Evolutionary conservation across 2,113 vertebrate genomes (phyloP).

Genomic region (Lophotis ruficrista): DNA sequence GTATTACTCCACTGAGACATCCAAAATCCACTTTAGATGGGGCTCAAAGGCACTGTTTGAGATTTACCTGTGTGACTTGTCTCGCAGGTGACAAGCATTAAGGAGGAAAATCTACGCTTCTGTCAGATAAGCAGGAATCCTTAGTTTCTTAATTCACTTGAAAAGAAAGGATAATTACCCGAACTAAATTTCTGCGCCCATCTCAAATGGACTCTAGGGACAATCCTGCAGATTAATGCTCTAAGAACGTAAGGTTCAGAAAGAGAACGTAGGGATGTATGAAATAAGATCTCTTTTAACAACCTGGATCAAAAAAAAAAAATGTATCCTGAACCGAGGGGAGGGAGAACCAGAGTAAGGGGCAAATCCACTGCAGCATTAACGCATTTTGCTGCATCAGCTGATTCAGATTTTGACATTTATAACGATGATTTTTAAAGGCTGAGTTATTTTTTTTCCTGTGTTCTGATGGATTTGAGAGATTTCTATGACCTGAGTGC

Average conservation of each 20-base stretch:
- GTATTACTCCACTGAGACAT: slow-evolving; percentile 48
- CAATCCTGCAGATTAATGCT: slow-evolving; percentile 67
- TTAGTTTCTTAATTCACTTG: slow-evolving; percentile 52
- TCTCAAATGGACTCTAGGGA: slow-evolving; percentile 67
- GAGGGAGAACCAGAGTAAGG: slow-evolving; percentile 5
- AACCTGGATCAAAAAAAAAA: slow-evolving; percentile 52
- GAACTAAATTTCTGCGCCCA: slow-evolving; percentile 65
- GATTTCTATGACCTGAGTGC: slow-evolving; percentile 38
- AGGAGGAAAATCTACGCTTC: slow-evolving; percentile 37
- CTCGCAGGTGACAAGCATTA: slow-evolving; percentile 59
- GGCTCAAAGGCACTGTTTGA: slow-evolving; percentile 44
- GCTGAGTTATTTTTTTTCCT: background rate
- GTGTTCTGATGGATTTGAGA: background rate
- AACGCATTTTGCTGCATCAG: background rate
- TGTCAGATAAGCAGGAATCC: slow-evolving; percentile 55
- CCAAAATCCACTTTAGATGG: slow-evolving; percentile 61
- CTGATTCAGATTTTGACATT: background rate
- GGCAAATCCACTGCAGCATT: slow-evolving; percentile 10
- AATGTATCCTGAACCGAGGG: background rate
- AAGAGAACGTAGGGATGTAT: slow-evolving; percentile 37
- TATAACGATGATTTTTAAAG: background rate
- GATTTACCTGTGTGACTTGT: slow-evolving; percentile 53
- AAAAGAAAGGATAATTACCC: slow-evolving; percentile 73
- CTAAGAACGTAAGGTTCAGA: slow-evolving; percentile 61
- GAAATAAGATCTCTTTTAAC: slow-evolving; percentile 66